These are phyloP conservation scores for Palythoa heliodiscus DNA, from an alignment of 92 coral and sea anemone genomes.

Conservation along the genomic window DNA sequence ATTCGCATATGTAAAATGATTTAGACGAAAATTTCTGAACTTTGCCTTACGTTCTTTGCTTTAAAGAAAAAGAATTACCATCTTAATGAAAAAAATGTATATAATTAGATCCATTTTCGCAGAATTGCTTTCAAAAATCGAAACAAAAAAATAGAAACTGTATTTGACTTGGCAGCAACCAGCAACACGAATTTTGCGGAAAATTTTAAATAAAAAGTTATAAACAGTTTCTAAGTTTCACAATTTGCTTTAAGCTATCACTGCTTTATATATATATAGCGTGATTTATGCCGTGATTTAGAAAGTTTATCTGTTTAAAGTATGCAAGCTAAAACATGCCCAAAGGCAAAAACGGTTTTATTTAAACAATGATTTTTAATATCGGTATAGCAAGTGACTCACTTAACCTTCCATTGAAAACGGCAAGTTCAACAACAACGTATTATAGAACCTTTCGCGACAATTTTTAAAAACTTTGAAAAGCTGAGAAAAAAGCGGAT, in stretches of 20 bases:
- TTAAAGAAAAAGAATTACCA: too few species aligned
- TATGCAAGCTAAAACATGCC: background rate
- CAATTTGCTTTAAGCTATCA: background rate
- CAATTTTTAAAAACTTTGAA: too few species aligned
- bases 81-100: too few species aligned
- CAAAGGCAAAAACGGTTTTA: background rate
- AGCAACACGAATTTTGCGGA: background rate
- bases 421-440: too few species aligned
- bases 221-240: background rate
- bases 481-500: too few species aligned
- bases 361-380: background rate
- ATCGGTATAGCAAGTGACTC: background rate
- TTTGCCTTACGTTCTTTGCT: too few species aligned
- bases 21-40: too few species aligned
- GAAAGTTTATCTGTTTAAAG: background rate
- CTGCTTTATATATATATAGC: background rate
- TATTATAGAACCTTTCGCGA: too few species aligned
- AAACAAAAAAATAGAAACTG: background rate
- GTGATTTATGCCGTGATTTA: background rate
- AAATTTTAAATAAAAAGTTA: background rate
- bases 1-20: too few species aligned
- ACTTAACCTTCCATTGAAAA: background rate
- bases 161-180: background rate
- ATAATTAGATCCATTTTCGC: too few species aligned
- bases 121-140: background rate